phyloP scores from a whole-genome alignment of 2,797 vertebrate genomes.

The Hemitrygon akajei region DNA sequence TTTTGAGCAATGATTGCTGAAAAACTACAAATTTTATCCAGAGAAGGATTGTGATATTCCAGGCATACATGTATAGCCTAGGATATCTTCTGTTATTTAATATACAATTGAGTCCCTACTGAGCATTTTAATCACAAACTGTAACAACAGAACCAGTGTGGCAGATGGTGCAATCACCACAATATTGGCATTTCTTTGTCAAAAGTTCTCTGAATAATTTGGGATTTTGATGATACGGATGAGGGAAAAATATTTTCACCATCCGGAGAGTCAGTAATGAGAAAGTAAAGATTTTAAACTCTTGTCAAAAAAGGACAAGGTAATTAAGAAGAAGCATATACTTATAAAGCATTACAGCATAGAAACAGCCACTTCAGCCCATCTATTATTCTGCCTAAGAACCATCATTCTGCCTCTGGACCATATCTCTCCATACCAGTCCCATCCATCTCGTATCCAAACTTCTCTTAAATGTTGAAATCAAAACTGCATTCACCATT shows the following conservation, averaged over 20 bases:
- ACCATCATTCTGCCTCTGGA: too few relatives aligned
- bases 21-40: neutral
- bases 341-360: too few relatives aligned
- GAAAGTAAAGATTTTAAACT: neutral
- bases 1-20: neutral
- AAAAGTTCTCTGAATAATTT: neutral
- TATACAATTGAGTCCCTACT: neutral
- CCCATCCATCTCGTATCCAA: too few relatives aligned
- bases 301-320: neutral
- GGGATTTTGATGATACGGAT: neutral
- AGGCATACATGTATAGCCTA: neutral
- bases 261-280: neutral
- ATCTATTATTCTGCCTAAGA: too few relatives aligned
- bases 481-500: too few relatives aligned
- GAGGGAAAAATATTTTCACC: neutral
- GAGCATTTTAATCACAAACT: neutral
- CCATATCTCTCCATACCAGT: too few relatives aligned
- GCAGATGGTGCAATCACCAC: slow-evolving; percentile 3
- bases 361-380: too few relatives aligned
- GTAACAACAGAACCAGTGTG: neutral
- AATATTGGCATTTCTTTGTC: neutral
- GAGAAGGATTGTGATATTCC: neutral
- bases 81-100: neutral
- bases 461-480: too few relatives aligned
- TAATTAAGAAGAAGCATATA: too few relatives aligned